A percentile compares a stretch with the other conserved stretches of the same genome.
phyloP scores from a whole-genome alignment of 2,113 vertebrate genomes.

The Apistogramma diplotaenia region DNA sequence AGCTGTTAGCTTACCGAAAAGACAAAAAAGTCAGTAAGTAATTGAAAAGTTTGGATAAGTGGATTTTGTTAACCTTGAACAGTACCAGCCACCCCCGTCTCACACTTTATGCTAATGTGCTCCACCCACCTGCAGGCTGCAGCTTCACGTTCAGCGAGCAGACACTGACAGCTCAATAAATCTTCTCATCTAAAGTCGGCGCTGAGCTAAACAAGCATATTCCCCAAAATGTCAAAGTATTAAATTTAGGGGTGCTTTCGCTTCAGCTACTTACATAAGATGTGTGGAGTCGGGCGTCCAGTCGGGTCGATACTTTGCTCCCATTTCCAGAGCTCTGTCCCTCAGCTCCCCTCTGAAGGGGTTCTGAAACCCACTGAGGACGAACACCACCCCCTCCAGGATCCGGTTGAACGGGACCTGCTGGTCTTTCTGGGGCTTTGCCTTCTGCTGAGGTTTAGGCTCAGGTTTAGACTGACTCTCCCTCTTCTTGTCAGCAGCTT shows the following conservation, averaged over 20 bases:
- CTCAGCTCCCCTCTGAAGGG: constrained; percentile 87
- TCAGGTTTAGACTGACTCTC: constrained; percentile 52
- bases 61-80: not conserved
- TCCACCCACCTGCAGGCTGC: not conserved
- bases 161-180: not conserved
- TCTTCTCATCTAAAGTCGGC: not conserved
- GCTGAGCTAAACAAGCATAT: no score
- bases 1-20: not conserved
- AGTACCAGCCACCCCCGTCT: not conserved
- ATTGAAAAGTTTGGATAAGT: not conserved
- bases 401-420: constrained; percentile 71
- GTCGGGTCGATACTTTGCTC: constrained; percentile 86
- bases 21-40: not conserved
- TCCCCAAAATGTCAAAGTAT: not conserved
- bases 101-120: not conserved
- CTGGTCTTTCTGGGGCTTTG: constrained; percentile 27
- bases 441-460: constrained; percentile 54
- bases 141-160: not conserved
- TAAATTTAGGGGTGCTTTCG: not conserved
- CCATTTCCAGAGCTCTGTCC: constrained; percentile 89
- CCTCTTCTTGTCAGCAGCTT: constrained; percentile 54
- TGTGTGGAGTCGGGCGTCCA: constrained; percentile 88
- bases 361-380: constrained; percentile 92
- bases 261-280: constrained; percentile 81
- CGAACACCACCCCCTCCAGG: constrained; percentile 86